These are phyloP conservation scores for Polypterus senegalus DNA, from an alignment of 2,113 vertebrate genomes.

Conservation along the genomic window DNA sequence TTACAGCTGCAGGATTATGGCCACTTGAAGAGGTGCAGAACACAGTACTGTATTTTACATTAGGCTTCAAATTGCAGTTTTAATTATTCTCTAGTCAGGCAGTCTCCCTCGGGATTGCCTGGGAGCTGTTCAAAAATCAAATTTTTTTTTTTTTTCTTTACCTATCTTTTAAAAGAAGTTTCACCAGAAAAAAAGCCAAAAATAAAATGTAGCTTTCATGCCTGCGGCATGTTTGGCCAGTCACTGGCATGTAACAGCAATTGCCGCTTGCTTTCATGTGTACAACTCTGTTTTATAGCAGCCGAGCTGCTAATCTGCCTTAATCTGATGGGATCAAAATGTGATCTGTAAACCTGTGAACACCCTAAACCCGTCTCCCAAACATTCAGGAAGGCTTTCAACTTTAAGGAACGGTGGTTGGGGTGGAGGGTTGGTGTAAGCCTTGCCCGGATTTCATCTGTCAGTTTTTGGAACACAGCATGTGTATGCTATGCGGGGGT, in stretches of 20 bases:
- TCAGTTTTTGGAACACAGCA: too few species aligned
- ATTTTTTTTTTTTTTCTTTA: not conserved
- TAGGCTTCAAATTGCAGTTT: not conserved
- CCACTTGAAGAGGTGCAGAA: constrained; percentile 20
- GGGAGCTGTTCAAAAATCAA: not conserved
- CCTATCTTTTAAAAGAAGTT: not conserved
- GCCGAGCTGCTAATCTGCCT: constrained; percentile 35
- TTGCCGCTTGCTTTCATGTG: not conserved
- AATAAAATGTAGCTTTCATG: not conserved
- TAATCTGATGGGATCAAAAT: constrained; percentile 49
- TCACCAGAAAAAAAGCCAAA: not conserved
- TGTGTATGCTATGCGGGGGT: too few species aligned
- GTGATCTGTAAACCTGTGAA: constrained; percentile 30
- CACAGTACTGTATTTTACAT: constrained; percentile 22
- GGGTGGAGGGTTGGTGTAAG: too few species aligned
- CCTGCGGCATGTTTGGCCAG: not conserved
- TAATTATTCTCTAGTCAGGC: not conserved
- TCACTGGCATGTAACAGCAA: not conserved
- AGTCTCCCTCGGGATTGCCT: not conserved
- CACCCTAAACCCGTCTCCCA: constrained; percentile 41
- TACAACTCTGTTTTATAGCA: not conserved
- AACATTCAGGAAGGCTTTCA: not conserved
- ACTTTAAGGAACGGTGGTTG: too few species aligned
- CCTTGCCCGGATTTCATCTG: too few species aligned
- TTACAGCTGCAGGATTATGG: constrained; percentile 22